Evolutionary conservation across 2,888 invertebrate species (phyloP).

Genomic region (Andrena fulva): DNA sequence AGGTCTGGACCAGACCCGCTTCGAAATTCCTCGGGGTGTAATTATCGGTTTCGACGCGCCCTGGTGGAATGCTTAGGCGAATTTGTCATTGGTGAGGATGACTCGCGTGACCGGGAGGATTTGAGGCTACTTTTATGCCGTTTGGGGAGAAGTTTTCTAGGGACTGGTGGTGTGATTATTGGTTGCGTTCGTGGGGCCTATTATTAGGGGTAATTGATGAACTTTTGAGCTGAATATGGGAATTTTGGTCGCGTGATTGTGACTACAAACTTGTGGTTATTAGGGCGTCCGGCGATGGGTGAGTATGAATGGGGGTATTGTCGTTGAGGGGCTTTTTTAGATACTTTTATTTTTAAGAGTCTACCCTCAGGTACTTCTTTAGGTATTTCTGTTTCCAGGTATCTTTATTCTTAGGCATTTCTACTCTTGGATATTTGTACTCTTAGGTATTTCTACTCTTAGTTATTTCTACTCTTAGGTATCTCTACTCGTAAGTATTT

Average conservation of each 20-base stretch:
- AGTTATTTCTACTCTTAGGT: no score
- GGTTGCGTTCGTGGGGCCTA: not conserved
- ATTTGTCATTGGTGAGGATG: constrained; percentile 57
- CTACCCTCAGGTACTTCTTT: no score
- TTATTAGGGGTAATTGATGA: constrained; percentile 47
- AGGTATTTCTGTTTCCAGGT: no score
- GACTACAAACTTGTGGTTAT: not conserved
- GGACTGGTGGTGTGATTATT: not conserved
- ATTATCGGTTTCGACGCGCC: constrained; percentile 40
- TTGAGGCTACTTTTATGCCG: constrained; percentile 6
- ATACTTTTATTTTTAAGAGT: not conserved
- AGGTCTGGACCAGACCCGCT: constrained; percentile 19
- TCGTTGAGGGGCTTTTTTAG: not conserved
- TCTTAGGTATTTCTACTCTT: no score
- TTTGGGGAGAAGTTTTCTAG: constrained; percentile 4
- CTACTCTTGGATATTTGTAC: no score
- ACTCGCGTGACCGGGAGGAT: constrained; percentile 53
- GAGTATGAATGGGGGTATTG: not conserved
- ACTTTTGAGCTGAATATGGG: constrained; percentile 47
- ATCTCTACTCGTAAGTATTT: no score
- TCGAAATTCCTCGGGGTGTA: constrained; percentile 57
- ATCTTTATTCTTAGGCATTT: no score
- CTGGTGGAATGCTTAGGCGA: constrained; percentile 32
- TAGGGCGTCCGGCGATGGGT: no score
- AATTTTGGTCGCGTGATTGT: constrained; percentile 15